These are phyloP conservation scores for Heteromormyrus szaboi DNA, from an alignment of 2,797 vertebrate genomes.

Conservation along the genomic window DNA sequence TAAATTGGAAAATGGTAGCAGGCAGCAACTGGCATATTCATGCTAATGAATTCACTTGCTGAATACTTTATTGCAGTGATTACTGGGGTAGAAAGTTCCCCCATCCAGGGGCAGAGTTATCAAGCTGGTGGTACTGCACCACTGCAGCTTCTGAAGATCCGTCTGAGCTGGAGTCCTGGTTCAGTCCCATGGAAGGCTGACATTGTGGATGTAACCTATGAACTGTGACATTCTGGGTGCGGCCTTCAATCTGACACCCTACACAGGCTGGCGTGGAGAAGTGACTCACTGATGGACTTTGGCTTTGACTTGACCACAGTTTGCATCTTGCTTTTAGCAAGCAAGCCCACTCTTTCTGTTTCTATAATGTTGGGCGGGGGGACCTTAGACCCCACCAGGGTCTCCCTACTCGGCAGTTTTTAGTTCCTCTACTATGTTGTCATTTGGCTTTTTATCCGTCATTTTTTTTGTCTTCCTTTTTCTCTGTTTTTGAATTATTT, in stretches of 20 bases:
- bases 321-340: background rate
- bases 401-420: background rate
- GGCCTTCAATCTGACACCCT: background rate
- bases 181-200: background rate
- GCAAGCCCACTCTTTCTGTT: background rate
- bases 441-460: background rate
- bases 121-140: background rate
- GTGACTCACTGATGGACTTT: background rate
- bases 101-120: background rate
- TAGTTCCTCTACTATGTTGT: background rate
- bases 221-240: background rate
- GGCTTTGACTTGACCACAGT: background rate
- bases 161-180: background rate
- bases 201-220: background rate
- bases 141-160: background rate
- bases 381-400: background rate
- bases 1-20: background rate
- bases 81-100: background rate
- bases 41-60: background rate
- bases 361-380: background rate
- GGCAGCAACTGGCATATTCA: background rate
- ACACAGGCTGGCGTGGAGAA: background rate
- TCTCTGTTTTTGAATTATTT: background rate
- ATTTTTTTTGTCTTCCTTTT: background rate
- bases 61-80: background rate